These are phyloP conservation scores for Eriosoma lanigerum DNA, from an alignment of 1,140 invertebrate genomes.

Conservation along the genomic window DNA sequence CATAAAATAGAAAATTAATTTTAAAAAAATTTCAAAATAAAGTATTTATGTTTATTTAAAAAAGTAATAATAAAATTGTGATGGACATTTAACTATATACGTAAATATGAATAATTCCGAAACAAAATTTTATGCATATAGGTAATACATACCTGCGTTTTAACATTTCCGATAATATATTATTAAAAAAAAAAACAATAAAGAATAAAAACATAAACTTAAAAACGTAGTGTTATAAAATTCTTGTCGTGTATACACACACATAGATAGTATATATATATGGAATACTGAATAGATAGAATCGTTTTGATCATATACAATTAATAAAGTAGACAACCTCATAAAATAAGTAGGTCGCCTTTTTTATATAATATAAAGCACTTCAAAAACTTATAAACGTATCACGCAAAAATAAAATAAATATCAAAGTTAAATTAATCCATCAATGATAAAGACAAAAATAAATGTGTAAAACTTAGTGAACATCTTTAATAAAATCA, in stretches of 20 bases:
- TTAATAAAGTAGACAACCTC: constrained; percentile 21
- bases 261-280: neutral
- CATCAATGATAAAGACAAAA: neutral
- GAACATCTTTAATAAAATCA: no score
- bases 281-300: neutral
- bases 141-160: no score
- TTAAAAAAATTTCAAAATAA: no score
- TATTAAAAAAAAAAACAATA: no score
- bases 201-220: neutral
- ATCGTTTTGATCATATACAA: constrained; percentile 1
- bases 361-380: neutral
- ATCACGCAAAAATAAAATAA: constrained; percentile 35
- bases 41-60: no score
- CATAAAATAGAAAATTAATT: neutral
- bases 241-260: neutral
- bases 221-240: neutral
- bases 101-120: no score
- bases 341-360: constrained; percentile 19
- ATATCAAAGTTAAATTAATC: neutral
- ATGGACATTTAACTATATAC: no score
- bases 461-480: neutral
- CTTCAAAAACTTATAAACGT: constrained; percentile 14
- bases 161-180: no score
- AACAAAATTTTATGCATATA: no score
- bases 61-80: no score